Evolutionary conservation across 2,888 invertebrate genomes (phyloP).

Genomic region (Rutpela maculata): DNA sequence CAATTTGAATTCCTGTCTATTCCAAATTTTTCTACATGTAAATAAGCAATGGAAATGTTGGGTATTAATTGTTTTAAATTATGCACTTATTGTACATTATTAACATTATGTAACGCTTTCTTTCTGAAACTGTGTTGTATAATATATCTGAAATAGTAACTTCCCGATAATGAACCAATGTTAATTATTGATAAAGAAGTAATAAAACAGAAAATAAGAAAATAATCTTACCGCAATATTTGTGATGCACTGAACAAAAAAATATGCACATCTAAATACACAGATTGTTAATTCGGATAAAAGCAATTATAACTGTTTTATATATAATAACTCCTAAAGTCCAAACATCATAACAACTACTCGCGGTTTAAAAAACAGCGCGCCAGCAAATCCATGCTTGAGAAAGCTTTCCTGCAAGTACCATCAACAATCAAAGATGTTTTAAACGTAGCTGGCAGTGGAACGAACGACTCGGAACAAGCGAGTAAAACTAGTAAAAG

Average conservation of each 20-base stretch:
- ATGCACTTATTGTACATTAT: too few species aligned
- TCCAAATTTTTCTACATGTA: too few species aligned
- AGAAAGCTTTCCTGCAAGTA: neutral
- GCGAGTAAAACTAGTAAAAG: conserved; percentile 42
- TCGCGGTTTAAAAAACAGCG: conserved; percentile 19
- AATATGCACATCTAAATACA: conserved; percentile 7
- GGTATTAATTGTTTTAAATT: too few species aligned
- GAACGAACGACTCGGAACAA: conserved; percentile 5
- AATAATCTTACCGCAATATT: conserved; percentile 10
- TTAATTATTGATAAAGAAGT: neutral
- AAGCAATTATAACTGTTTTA: conserved; percentile 19
- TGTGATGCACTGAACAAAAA: conserved; percentile 10
- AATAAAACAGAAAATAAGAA: neutral
- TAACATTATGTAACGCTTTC: too few species aligned
- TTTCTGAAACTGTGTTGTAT: too few species aligned
- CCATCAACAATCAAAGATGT: neutral
- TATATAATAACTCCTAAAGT: neutral
- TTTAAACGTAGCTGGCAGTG: neutral
- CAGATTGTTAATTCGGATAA: conserved; percentile 1
- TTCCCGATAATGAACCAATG: neutral
- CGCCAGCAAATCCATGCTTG: conserved; percentile 5
- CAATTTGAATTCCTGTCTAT: too few species aligned
- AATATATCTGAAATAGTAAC: too few species aligned
- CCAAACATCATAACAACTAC: neutral
- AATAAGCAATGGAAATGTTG: too few species aligned